Evolutionary conservation across 2,888 invertebrate genomes (phyloP), one percentile per base, ranked within the genome.

Genomic region (Pheosia gnoma): DNA sequence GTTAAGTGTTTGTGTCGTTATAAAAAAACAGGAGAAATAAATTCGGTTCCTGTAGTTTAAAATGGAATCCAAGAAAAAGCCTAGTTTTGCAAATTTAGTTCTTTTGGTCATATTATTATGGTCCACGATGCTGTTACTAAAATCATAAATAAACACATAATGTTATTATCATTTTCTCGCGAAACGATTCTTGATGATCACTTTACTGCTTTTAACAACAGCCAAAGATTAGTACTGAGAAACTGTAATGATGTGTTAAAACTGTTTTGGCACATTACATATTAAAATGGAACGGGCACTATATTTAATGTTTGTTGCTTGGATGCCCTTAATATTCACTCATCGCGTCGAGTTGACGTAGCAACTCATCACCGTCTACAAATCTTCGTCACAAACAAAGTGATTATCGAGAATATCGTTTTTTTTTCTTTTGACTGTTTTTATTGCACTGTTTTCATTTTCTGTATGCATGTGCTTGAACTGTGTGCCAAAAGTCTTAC

Each of bases 401-500:
- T 82, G 80, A 87, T 88, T 87, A 86, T 82, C 77, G 75, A 75
- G 72, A 78, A 61, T 80, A 25, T 25, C 2, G 25, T 82, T 80
- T 82, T 67, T 62, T 66, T 66, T 62, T 61, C 63, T 52, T 59
- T 68, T 57, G 61, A 25, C 58, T 61, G n/a, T 77, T 78, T 75
- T 82, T 79, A 83, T 83, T 81, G 75, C 71, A 74, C 71, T 75
- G 71, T 79, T 83, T 77, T 76, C 74, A 74, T 72, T 78, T 78
- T 64, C 69, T 59, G 65, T 71, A 72, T 75, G 76, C 70, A 78
- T 73, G 25, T 76, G 74, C 76, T 78, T 74, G 76, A 68, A 75
- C 65, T 65, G 74, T 68, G 81, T 88, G 88, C 87, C 88, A 89
- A 88, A 82, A 82, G 77, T 69, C 74, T 77, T 76, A 77, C 77